These are phyloP conservation scores for Tipula lateralis DNA, from an alignment of 2,888 invertebrate species.

Conservation along the genomic window DNA sequence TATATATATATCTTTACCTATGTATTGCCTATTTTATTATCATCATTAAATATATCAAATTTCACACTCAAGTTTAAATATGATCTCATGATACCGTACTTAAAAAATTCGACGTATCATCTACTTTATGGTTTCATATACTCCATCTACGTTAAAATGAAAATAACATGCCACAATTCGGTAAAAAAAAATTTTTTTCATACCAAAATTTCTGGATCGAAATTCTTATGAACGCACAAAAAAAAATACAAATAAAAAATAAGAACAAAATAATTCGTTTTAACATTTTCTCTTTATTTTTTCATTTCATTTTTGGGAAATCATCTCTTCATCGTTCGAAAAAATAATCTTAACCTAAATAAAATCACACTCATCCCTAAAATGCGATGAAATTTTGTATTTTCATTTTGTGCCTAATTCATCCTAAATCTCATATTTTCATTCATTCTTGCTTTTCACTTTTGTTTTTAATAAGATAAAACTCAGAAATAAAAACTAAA, in stretches of 20 bases:
- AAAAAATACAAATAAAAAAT: neutral
- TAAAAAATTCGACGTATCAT: neutral
- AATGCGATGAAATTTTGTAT: neutral
- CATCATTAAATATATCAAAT: neutral
- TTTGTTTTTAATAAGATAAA: neutral
- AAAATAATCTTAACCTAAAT: neutral
- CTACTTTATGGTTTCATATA: neutral
- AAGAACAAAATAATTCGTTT: neutral
- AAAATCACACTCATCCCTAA: neutral
- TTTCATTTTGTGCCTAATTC: constrained; percentile 3
- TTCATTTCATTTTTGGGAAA: neutral
- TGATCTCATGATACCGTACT: neutral
- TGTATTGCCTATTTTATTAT: too few relatives aligned
- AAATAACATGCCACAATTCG: too few relatives aligned
- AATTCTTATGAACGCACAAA: neutral
- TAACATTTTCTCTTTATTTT: neutral
- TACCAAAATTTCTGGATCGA: too few relatives aligned
- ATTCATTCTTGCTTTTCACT: neutral
- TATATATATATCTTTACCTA: too few relatives aligned
- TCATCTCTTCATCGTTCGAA: neutral
- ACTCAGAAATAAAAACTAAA: neutral
- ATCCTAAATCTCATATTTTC: neutral
- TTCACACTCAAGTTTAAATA: neutral
- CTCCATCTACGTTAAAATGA: neutral
- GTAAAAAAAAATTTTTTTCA: too few relatives aligned